Base-by-base conservation (phyloP, 1,140 invertebrate genomes). In the Euwallacea fornicatus region DNA sequence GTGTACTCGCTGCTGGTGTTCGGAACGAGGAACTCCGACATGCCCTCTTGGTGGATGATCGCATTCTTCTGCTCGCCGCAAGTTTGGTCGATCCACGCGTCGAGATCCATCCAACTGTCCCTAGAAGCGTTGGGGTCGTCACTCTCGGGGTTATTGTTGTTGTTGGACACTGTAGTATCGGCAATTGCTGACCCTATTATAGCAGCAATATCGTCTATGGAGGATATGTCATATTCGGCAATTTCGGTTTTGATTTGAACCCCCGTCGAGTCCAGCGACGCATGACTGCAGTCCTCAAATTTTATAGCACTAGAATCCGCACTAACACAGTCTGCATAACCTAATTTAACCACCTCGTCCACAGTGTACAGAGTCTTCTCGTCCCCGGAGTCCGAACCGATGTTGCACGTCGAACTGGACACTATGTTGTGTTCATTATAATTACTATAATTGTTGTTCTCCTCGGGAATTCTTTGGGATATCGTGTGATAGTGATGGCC, bases 111-210 rank as follows among this genome's bases (percentile, higher is more conserved):
- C 91, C 91, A 93, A 71, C 87, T 89, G 74, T 91, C 90, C 71
- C 88, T 82, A 0, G 89, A 90, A 46, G 87, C 88, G 53, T 88
- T 88, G 11, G 86, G 83, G 2, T 88, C 87, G 66, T 88, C 88
- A 67, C 87, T 86, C 42, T 78, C 77, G 2, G 68, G 70, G 53
- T 78, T 78, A 9, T 61, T 61, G 55, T 81, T 79, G 79, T 89
- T 87, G 6, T 86, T 88, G 9, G 89, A 88, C 4, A 91, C 90
- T 0, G 92, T 93, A 0, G 92, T 93, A 76, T 94, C 93, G 0
- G 93, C 92, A 73, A 95, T 95, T n/a, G 93, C 93, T 0, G 90
- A 93, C 0, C 93, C 92, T 63, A 95, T 94, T 16, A 95, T 92
- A 13, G 92, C 92, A 0, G 93, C 92, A 70, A 95, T 93, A 75